phyloP scores from a whole-genome alignment of 2,113 vertebrate genomes.

The Elephas maximus region DNA sequence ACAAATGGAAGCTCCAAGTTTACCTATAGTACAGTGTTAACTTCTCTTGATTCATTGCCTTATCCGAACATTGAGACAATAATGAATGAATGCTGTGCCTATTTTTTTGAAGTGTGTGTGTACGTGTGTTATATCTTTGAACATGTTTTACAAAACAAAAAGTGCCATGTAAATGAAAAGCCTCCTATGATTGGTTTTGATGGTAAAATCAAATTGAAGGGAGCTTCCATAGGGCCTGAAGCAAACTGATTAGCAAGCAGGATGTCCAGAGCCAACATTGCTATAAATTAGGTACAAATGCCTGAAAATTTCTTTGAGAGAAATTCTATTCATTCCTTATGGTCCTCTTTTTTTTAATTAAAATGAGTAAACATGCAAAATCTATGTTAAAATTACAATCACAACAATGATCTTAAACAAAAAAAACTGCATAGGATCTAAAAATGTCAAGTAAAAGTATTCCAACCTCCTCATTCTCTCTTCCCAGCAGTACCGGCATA shows the following conservation, averaged over 20 bases:
- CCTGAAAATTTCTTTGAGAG: not conserved
- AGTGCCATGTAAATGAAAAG: not conserved
- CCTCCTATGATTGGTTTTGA: not conserved
- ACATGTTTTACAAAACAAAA: slow-evolving; percentile 29
- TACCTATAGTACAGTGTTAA: not conserved
- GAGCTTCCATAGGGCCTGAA: not conserved
- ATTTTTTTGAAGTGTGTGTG: not conserved
- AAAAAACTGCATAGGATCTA: not conserved
- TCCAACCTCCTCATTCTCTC: not conserved
- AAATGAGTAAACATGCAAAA: slow-evolving; percentile 29
- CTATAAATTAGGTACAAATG: slow-evolving; percentile 3
- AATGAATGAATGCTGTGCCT: not conserved
- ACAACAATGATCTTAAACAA: slow-evolving; percentile 19
- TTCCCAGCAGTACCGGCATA: not conserved
- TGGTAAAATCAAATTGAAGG: slow-evolving; percentile 21
- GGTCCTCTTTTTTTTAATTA: slow-evolving; percentile 12
- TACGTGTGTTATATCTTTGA: not conserved
- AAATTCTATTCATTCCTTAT: not conserved
- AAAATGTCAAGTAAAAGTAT: not conserved
- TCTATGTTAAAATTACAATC: slow-evolving; percentile 26
- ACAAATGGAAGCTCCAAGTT: not conserved
- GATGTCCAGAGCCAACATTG: not conserved
- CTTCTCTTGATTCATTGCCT: not conserved
- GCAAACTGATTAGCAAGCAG: not conserved
- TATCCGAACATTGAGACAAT: not conserved